A percentile compares a stretch with the other conserved stretches of the same genome.
These are phyloP conservation scores for Sinocyclocheilus anophthalmus DNA, from an alignment of 2,113 vertebrate species.

Conservation along the genomic window DNA sequence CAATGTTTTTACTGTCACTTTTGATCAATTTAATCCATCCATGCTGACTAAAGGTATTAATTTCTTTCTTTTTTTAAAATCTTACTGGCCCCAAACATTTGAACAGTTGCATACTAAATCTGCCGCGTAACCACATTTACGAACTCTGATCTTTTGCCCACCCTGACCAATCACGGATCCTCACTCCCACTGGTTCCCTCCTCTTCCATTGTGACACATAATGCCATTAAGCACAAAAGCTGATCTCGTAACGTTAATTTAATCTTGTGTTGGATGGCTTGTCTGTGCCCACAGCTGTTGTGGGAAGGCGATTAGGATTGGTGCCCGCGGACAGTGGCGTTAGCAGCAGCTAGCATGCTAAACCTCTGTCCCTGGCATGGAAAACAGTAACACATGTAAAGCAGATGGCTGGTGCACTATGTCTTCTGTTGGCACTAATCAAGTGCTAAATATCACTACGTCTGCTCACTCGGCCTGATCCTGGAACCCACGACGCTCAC, in stretches of 20 bases:
- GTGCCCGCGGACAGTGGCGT: conserved; percentile 36
- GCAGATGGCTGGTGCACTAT: conserved; percentile 70
- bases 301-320: conserved; percentile 49
- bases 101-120: background rate
- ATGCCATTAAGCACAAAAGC: conserved; percentile 46
- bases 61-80: background rate
- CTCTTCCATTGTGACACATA: conserved; percentile 31
- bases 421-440: conserved; percentile 66
- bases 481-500: background rate
- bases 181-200: conserved; percentile 25
- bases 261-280: conserved; percentile 52
- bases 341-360: conserved; percentile 35
- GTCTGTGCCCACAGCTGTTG: conserved; percentile 34
- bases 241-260: conserved; percentile 56
- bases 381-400: conserved; percentile 66
- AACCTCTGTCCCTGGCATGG: conserved; percentile 65
- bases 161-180: conserved; percentile 19
- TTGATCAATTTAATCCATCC: background rate
- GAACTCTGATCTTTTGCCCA: conserved; percentile 19
- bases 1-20: background rate
- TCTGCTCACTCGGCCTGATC: conserved; percentile 52
- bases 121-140: background rate
- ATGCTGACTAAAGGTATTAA: background rate
- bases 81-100: background rate
- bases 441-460: conserved; percentile 71